Conservation (phyloP, 35 echinoderm and acorn worm genomes). For the Stichopus chloronotus region DNA sequence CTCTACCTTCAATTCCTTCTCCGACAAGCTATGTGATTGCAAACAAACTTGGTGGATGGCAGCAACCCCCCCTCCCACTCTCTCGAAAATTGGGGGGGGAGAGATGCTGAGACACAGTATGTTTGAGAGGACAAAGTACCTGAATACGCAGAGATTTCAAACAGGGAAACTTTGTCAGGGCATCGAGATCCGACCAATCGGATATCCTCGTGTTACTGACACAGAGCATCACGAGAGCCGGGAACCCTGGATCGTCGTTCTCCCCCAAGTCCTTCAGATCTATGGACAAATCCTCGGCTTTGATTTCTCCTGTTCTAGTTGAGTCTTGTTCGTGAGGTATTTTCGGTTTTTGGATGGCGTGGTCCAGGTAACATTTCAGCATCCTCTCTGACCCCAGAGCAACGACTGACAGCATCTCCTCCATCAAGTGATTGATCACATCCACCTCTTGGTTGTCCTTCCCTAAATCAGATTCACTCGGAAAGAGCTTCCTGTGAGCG, state of each 20-base stretch:
- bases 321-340: neutral
- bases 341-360: conserved; percentile 17
- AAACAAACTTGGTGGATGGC: too few species aligned
- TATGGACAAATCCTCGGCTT: neutral
- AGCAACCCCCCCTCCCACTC: too few species aligned
- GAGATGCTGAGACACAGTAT: too few species aligned
- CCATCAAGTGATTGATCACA: conserved; percentile 27
- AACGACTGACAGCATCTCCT: conserved; percentile 44
- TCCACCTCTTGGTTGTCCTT: neutral
- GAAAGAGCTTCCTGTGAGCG: conserved; percentile 3
- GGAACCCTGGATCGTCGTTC: conserved; percentile 44
- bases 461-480: neutral
- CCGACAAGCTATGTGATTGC: too few species aligned
- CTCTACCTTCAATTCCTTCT: too few species aligned
- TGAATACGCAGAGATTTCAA: conserved; percentile 76
- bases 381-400: conserved; percentile 37
- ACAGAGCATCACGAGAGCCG: conserved; percentile 66
- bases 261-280: neutral
- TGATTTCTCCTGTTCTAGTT: neutral
- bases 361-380: conserved; percentile 46
- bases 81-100: too few species aligned
- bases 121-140: conserved; percentile 31
- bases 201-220: conserved; percentile 75
- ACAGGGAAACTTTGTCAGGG: conserved; percentile 69
- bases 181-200: conserved; percentile 71